Percentiles rank a stretch among this genome's conserved stretches.
Evolutionary conservation across 2,797 vertebrate genomes (phyloP).

Genomic region (Squalus acanthias): DNA sequence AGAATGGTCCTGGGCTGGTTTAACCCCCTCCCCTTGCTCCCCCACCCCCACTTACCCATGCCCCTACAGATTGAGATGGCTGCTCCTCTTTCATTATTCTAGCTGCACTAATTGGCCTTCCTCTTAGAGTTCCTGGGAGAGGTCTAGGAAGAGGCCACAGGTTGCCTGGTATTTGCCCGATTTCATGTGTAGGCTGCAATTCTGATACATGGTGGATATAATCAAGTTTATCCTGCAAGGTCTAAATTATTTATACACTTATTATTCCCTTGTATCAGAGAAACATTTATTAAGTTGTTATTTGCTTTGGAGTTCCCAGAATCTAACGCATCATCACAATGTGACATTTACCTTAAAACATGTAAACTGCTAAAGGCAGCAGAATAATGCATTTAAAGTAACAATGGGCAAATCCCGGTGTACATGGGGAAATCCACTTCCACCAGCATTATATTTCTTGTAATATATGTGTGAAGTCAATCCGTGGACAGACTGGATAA

Average conservation of each 20-base stretch:
- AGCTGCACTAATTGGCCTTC: neutral
- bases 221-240: neutral
- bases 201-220: neutral
- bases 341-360: neutral
- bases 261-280: neutral
- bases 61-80: neutral
- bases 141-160: neutral
- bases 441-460: neutral
- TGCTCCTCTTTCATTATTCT: neutral
- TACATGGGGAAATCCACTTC: neutral
- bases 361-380: neutral
- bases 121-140: neutral
- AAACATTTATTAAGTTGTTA: slow-evolving; percentile 2
- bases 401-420: neutral
- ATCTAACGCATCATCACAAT: neutral
- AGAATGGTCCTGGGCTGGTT: neutral
- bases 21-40: neutral
- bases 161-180: neutral
- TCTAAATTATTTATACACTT: neutral
- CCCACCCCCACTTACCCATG: neutral
- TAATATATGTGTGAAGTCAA: neutral
- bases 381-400: neutral
- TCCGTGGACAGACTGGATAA: neutral
- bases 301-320: neutral
- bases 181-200: neutral